A percentile compares a stretch with the other conserved stretches of the same genome.
Evolutionary conservation across 2,113 vertebrate species (phyloP).

Genomic region (Epinephelus lanceolatus): DNA sequence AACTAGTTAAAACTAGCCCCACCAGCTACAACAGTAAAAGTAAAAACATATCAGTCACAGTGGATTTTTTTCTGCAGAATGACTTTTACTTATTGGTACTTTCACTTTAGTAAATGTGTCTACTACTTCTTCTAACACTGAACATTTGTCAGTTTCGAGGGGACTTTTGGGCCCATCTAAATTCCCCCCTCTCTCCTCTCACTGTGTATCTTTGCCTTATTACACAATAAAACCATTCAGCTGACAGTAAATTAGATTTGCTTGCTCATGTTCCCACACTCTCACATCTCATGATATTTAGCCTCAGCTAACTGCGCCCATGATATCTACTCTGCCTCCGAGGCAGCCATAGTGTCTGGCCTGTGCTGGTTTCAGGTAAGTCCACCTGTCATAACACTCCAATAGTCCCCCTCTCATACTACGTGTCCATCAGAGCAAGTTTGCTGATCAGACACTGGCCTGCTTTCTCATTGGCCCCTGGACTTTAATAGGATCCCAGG

Average conservation of each 20-base stretch:
- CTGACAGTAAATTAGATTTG: neutral
- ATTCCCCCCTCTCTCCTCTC: neutral
- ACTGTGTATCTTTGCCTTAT: neutral
- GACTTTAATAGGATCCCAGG: conserved; percentile 85
- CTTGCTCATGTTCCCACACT: neutral
- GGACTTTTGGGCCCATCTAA: neutral
- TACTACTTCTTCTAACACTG: neutral
- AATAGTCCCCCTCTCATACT: conserved; percentile 57
- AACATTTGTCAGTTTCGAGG: neutral
- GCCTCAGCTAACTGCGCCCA: neutral
- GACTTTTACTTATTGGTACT: neutral
- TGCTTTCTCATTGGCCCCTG: conserved; percentile 85
- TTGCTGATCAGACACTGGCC: conserved; percentile 86
- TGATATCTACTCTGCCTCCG: conserved; percentile 18
- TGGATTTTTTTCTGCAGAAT: neutral
- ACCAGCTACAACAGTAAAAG: too few relatives aligned
- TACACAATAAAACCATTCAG: neutral
- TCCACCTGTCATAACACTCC: conserved; percentile 55
- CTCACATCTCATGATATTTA: conserved; percentile 3
- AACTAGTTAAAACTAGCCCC: too few relatives aligned
- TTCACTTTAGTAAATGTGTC: neutral
- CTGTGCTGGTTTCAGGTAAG: conserved; percentile 47
- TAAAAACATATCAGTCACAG: too few relatives aligned
- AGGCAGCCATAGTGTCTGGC: neutral
- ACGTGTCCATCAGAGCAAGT: conserved; percentile 74